phyloP scores from a whole-genome alignment of 2,797 vertebrate genomes.

The Crenuchus spilurus region DNA sequence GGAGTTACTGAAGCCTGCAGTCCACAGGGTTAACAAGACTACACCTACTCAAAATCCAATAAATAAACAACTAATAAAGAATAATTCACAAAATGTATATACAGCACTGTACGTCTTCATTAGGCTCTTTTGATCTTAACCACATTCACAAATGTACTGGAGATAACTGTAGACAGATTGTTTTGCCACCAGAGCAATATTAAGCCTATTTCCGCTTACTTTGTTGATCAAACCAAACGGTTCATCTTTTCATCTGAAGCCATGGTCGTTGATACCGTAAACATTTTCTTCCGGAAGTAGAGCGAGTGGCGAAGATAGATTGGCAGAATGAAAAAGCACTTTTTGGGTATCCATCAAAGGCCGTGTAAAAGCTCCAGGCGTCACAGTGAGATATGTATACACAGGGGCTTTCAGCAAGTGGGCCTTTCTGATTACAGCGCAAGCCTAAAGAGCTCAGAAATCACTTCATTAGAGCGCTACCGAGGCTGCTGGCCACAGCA shows the following conservation, averaged over 20 bases:
- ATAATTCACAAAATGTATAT: background rate
- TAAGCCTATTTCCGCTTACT: constrained; percentile 9
- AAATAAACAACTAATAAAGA: background rate
- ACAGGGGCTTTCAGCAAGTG: constrained; percentile 63
- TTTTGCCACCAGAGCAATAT: constrained; percentile 9
- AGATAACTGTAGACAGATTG: constrained; percentile 13
- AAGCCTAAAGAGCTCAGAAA: constrained; percentile 58
- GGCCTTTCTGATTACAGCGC: constrained; percentile 58
- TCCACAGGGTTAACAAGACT: background rate
- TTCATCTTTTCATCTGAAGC: constrained; percentile 27
- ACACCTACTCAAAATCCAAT: background rate
- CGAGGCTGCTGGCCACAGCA: constrained; percentile 52
- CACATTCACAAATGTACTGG: background rate
- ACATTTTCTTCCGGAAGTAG: constrained; percentile 27
- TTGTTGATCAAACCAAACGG: constrained; percentile 35
- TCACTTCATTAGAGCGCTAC: constrained; percentile 50
- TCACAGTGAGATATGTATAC: constrained; percentile 53
- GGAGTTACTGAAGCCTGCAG: no score
- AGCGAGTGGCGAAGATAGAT: background rate
- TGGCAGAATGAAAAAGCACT: background rate
- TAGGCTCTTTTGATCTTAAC: constrained; percentile 3
- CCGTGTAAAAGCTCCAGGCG: constrained; percentile 37
- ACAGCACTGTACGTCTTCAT: background rate
- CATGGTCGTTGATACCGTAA: constrained; percentile 12
- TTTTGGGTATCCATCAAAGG: constrained; percentile 28